These are phyloP conservation scores for Notarius lentiginosus DNA, from an alignment of 2,113 vertebrate species.

Conservation along the genomic window DNA sequence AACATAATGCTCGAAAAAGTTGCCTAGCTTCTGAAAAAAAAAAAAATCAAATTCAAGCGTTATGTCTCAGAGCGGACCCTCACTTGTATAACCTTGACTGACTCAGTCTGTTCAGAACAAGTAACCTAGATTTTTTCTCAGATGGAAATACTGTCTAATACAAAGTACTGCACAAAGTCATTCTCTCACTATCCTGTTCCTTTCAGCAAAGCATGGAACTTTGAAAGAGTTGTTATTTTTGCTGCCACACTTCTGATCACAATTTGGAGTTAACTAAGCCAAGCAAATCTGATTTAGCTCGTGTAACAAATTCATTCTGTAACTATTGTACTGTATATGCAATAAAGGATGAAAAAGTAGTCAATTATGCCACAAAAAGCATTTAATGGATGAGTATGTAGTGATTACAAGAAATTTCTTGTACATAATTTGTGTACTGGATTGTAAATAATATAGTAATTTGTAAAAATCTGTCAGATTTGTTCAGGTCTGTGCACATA, in stretches of 20 bases:
- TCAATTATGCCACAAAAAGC: background rate
- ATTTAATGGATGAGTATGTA: background rate
- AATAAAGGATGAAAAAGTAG: background rate
- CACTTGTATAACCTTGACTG: background rate
- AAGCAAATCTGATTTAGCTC: background rate
- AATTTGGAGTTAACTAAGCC: background rate
- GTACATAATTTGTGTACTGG: background rate
- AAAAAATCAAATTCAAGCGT: conserved; percentile 1
- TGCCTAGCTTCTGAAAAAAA: background rate
- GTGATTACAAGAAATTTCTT: background rate
- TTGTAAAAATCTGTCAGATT: background rate
- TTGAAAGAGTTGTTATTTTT: background rate
- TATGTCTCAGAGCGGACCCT: background rate
- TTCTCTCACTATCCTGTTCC: background rate
- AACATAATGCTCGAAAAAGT: background rate
- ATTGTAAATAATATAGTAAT: background rate
- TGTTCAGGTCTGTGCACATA: background rate
- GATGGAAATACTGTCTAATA: background rate
- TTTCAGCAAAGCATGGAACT: background rate
- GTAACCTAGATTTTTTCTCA: background rate
- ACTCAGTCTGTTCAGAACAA: conserved; percentile 1
- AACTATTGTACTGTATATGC: background rate
- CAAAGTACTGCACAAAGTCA: background rate
- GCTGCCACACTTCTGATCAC: background rate
- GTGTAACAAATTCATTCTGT: background rate